Evolutionary conservation across 2,888 invertebrate genomes (phyloP).

Genomic region (Argyresthia goedartella): DNA sequence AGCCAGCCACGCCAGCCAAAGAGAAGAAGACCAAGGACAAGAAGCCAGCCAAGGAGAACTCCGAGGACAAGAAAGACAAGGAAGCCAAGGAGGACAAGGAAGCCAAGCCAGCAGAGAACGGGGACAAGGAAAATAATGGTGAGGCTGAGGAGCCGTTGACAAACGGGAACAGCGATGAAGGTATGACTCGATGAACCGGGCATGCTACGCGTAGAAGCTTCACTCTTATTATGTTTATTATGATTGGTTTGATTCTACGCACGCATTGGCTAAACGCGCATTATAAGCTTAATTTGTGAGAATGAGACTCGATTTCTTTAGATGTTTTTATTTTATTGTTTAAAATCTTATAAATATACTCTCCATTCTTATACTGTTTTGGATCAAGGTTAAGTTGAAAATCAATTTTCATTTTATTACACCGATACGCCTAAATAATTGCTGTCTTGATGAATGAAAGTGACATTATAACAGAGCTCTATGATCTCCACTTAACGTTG

Average conservation of each 20-base stretch:
- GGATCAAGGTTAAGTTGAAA: too few relatives aligned
- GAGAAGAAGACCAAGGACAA: conserved; percentile 80
- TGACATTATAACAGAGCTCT: too few relatives aligned
- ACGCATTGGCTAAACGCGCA: conserved; percentile 6
- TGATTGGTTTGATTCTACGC: not conserved
- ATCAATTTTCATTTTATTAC: too few relatives aligned
- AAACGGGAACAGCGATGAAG: conserved; percentile 70
- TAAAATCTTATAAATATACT: too few relatives aligned
- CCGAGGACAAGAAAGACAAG: conserved; percentile 77
- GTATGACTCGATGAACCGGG: conserved; percentile 45
- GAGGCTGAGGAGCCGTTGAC: conserved; percentile 64
- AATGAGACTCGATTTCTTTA: too few relatives aligned
- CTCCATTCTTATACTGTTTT: too few relatives aligned
- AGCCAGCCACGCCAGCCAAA: conserved; percentile 83
- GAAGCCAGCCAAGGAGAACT: conserved; percentile 73
- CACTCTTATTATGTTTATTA: conserved; percentile 12
- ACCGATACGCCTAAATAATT: too few relatives aligned
- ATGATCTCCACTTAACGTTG: too few relatives aligned
- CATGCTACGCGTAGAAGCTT: conserved; percentile 49
- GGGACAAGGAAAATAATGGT: conserved; percentile 55
- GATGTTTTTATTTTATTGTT: too few relatives aligned
- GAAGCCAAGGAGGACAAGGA: conserved; percentile 68
- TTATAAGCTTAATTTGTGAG: not conserved
- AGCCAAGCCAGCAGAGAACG: conserved; percentile 31
- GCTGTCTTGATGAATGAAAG: too few relatives aligned